Conservation (phyloP, 2,888 invertebrate genomes). For the Xanthorhoe designata region DNA sequence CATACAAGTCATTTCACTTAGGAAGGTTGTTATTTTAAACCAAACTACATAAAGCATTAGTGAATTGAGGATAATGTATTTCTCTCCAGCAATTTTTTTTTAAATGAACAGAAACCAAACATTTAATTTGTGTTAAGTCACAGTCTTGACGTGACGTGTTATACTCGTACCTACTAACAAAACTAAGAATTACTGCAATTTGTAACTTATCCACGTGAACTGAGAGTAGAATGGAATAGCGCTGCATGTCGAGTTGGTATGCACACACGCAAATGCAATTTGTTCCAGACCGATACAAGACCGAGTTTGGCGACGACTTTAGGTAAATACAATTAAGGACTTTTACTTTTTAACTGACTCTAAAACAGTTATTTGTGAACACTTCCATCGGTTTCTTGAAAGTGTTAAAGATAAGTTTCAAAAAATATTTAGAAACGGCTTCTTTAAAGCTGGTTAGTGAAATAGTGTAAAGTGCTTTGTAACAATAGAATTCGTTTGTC, state of each 20-base stretch:
- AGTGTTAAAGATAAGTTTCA: background rate
- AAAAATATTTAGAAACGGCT: background rate
- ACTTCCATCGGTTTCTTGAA: background rate
- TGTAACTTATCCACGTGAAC: background rate
- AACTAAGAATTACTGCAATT: background rate
- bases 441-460: background rate
- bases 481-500: no score
- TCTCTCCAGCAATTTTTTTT: no score
- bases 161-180: no score
- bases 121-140: no score
- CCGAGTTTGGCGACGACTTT: slow-evolving; percentile 30
- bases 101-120: no score
- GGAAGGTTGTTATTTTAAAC: no score
- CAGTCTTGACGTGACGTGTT: background rate
- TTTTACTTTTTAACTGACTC: slow-evolving; percentile 34
- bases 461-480: background rate
- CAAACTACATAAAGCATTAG: no score
- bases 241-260: slow-evolving; percentile 32
- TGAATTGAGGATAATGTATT: no score
- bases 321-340: slow-evolving; percentile 42
- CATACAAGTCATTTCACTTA: no score
- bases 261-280: slow-evolving; percentile 67
- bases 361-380: background rate
- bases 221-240: background rate
- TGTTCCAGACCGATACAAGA: slow-evolving; percentile 52